Evolutionary conservation across 2,888 invertebrate species (phyloP).

Genomic region (Chorisops tibialis): DNA sequence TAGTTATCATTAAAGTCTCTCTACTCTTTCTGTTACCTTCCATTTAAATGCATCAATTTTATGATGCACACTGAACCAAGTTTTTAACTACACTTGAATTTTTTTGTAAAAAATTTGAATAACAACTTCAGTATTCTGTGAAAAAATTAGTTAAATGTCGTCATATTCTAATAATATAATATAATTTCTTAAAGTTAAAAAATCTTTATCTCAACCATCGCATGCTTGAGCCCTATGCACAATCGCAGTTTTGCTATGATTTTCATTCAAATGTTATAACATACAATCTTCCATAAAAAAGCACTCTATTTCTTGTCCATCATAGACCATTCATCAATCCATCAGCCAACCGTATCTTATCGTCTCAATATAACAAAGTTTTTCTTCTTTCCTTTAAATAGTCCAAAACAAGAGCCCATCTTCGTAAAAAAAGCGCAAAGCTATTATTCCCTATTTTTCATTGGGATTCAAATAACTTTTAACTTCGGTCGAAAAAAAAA

Average conservation of each 20-base stretch:
- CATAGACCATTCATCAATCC: constrained; percentile 28
- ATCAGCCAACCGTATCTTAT: constrained; percentile 31
- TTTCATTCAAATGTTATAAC: neutral
- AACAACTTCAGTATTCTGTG: no score
- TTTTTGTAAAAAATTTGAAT: no score
- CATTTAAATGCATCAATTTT: no score
- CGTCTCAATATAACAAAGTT: constrained; percentile 23
- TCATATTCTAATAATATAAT: neutral
- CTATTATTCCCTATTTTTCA: neutral
- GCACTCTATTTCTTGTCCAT: constrained; percentile 1
- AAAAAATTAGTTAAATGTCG: no score
- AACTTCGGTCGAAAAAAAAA: constrained; percentile 23
- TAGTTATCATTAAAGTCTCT: no score
- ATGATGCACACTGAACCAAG: no score
- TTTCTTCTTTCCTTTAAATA: neutral
- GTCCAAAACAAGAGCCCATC: neutral
- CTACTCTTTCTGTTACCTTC: no score
- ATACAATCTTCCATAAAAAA: neutral
- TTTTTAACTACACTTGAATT: no score
- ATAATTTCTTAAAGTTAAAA: neutral
- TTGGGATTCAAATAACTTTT: constrained; percentile 22
- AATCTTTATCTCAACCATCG: no score
- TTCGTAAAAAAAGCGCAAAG: constrained; percentile 1
- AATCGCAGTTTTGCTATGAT: no score
- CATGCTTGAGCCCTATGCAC: no score